Evolutionary conservation across 2,797 vertebrate species (phyloP), one percentile per base, ranked within the genome.

Genomic region (Choloepus didactylus): DNA sequence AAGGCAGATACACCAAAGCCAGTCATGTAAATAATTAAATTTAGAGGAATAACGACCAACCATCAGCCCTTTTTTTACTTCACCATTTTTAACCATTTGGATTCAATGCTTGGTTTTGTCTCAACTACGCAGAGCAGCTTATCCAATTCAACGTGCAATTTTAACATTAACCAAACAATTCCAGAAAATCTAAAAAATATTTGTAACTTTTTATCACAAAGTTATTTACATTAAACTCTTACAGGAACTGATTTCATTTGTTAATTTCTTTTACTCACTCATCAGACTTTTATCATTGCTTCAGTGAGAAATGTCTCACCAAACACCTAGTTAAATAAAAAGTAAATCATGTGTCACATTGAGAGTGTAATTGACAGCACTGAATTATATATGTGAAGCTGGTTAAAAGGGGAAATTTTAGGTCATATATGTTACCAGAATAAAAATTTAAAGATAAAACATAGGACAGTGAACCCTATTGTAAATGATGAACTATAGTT

Each of bases 41-140:
- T 94, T 97, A 77, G 35, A 93, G 94, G 89, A 98, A 97, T 97
- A 96, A 92, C 92, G 96, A 94, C 96, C 90, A 95, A 77, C 94
- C 95, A 94, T 96, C 94, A 87, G 94, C 96, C 84, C 87, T 97
- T 95, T 97, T 97, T 98, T 97, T 93, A 96, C 97, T 97, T 97
- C 85, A 95, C 96, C 93, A 94, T 97, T 97, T 98, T 97, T 97
- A 98, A 93, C 97, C 96, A 84, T 96, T 97, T 97, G 95, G 93
- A 96, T 97, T 97, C 96, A 97, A 97, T 97, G 41, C 76, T 85
- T n/a, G 73, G 66, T 89, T 95, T 95, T 83, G 31, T 66, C 44
- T 92, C 44, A 70, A 2, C 59, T 79, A 85, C 72, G 60, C 60
- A 85, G n/a, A 94, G 86, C 25, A 92, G 69, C 60, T 56, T 73